A percentile compares a stretch with the other conserved stretches of the same genome.
Evolutionary conservation across 2,113 vertebrate species (phyloP).

Genomic region (Vidua macroura): DNA sequence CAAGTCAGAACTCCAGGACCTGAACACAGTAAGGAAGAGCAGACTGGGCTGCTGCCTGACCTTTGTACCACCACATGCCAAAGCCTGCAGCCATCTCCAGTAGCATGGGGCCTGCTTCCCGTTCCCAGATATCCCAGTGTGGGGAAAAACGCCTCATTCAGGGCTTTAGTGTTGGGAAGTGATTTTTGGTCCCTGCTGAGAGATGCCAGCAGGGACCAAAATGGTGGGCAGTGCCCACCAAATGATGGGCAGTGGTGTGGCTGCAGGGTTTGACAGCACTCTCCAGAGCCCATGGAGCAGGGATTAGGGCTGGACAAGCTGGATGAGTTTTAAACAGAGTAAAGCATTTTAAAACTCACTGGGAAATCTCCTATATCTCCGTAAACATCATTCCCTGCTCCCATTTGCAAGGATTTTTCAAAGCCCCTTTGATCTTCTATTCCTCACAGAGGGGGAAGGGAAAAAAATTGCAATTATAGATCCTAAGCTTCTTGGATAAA

Average conservation of each 20-base stretch:
- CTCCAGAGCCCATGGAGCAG: neutral
- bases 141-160: neutral
- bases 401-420: neutral
- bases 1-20: neutral
- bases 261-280: neutral
- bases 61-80: neutral
- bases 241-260: neutral
- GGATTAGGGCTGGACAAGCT: neutral
- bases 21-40: fast-evolving
- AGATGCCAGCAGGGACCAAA: too few relatives aligned
- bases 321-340: neutral
- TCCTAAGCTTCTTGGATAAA: neutral
- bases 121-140: neutral
- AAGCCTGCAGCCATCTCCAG: neutral
- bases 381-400: neutral
- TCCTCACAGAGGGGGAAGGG: neutral
- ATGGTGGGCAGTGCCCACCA: too few relatives aligned
- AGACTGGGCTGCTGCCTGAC: neutral
- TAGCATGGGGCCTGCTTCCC: fast-evolving
- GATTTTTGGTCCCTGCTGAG: neutral
- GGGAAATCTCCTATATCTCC: neutral
- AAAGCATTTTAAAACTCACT: neutral
- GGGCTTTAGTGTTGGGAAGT: neutral
- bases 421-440: neutral
- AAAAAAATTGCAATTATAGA: neutral